Percentiles rank a stretch among this genome's conserved stretches.
phyloP scores from a whole-genome alignment of 2,888 invertebrate genomes.

The Microchrysa polita region DNA sequence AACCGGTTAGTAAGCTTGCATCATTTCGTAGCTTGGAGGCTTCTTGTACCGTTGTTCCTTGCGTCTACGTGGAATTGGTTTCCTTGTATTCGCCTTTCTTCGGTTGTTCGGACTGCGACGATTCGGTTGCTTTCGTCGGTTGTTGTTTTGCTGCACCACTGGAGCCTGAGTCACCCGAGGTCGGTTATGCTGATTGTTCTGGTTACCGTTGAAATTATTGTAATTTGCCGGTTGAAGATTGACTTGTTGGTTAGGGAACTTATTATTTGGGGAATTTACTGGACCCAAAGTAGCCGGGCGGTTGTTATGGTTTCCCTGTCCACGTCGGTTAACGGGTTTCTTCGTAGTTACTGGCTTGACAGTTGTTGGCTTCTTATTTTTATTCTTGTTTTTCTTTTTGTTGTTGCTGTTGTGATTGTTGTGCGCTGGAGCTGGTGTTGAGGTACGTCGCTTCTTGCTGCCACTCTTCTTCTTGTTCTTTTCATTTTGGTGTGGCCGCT shows the following conservation, averaged over 20 bases:
- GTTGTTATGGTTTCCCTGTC: not conserved
- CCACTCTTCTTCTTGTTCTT: conserved; percentile 34
- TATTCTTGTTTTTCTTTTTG: conserved; percentile 18
- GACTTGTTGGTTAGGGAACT: not conserved
- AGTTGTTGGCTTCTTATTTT: conserved; percentile 6
- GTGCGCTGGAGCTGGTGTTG: not conserved
- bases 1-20: too few species aligned
- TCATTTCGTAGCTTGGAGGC: not conserved
- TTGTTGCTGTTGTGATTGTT: not conserved
- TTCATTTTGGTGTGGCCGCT: not conserved
- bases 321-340: conserved; percentile 10
- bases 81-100: not conserved
- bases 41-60: not conserved
- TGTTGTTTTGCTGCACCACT: not conserved
- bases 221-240: not conserved
- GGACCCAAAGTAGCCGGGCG: too few species aligned
- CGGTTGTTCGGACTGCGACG: not conserved
- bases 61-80: not conserved
- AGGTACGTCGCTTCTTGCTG: conserved; percentile 18
- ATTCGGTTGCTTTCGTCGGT: not conserved
- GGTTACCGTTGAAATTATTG: not conserved
- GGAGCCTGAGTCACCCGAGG: not conserved
- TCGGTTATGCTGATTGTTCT: not conserved
- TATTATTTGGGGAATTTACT: not conserved
- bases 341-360: conserved; percentile 12